Base-by-base conservation (phyloP, 1,140 invertebrate species). In the Apis laboriosa region DNA sequence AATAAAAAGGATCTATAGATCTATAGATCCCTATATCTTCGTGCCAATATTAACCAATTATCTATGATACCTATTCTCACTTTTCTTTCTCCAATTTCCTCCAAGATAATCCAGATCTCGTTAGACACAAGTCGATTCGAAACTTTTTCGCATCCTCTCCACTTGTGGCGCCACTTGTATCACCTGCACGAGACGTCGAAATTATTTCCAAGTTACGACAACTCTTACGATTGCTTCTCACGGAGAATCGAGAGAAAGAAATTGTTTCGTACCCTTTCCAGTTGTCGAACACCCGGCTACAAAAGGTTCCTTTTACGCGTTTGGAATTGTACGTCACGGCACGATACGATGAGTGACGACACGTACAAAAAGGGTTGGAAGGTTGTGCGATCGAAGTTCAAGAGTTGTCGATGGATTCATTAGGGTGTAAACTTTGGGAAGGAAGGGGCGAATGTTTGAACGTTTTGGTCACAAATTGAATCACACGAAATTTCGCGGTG, bases 161-260 rank as follows among this genome's bases (percentile, higher is more conserved):
- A 86, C 72, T 89, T 89, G 84, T 90, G 87, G 89, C 80, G 73
- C 61, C 51, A 79, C 34, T 7, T 7, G 80, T 87, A 89, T 70
- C 91, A 92, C 83, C 86, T 92, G 92, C 86, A 71, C 72, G 85
- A 87, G 90, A 92, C 91, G 88, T 83, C 85, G 83, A 91, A 91
- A 92, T 91, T 91, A 92, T 92, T 90, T 84, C 89, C 88, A 92
- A 91, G 83, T 92, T 88, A 83, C 84, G 56, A 68, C 85, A 71
- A 74, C 34, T 76, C 61, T 71, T 61, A 34, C 86, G 79, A 90
- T 84, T 49, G 85, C 81, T 68, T 75, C 24, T 19, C 17, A 17
- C n/a, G 61, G 13, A 13, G 1, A 12, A 9, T 72, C 24, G 83
- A 80, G 64, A 80, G 64, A 80, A 63, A 28, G 79, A 86, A 86